Evolutionary conservation across 2,113 vertebrate genomes (phyloP), one percentile per base, ranked within the genome.

Genomic region (Mesocricetus auratus): DNA sequence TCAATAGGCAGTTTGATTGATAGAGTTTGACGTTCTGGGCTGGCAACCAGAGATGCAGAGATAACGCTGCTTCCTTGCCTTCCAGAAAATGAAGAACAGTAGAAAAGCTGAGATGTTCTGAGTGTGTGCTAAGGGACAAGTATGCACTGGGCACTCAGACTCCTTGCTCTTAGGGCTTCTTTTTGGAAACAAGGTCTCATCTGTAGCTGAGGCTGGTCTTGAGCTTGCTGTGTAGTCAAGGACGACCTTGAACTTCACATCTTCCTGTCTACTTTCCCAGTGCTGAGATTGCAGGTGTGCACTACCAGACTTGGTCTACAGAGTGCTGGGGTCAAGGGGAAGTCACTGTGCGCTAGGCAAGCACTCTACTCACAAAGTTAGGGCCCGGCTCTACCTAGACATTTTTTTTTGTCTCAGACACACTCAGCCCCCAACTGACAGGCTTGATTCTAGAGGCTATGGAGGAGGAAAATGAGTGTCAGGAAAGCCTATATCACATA

Each of bases 1-100:
- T 94, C 96, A 95, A 82, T 90, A 92, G 5, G 73, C 93, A 73
- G 24, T 82, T 89, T 73, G 90, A 95, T 73, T 85, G 92, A 95
- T 88, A 66, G 74, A 16, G 66, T 94, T 86, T 86, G 97, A 96
- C 91, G n/a, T 93, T 93, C 95, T 91, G 93, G 92, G 96, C 93
- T 12, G 7, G n/a, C 56, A 94, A 95, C 94, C 89, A 95, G 93
- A 97, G 96, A 97, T 93, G 47, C 2, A 22, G 86, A 89, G 97
- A 97, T 96, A 94, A 95, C 92, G 75, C 82, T 74, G 79, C 47
- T 93, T 90, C 82, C 62, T 75, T 33, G 81, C 45, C 69, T 92
- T 92, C 22, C 36, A 94, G 87, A 78, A 53, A 45, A 4, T 42
- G 88, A 31, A 93, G 45, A 77, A 56, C 81, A 90, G 19, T 81